A percentile compares a stretch with the other conserved stretches of the same genome.
Evolutionary conservation across 2,113 vertebrate genomes (phyloP).

Genomic region (Ageneiosus marmoratus): DNA sequence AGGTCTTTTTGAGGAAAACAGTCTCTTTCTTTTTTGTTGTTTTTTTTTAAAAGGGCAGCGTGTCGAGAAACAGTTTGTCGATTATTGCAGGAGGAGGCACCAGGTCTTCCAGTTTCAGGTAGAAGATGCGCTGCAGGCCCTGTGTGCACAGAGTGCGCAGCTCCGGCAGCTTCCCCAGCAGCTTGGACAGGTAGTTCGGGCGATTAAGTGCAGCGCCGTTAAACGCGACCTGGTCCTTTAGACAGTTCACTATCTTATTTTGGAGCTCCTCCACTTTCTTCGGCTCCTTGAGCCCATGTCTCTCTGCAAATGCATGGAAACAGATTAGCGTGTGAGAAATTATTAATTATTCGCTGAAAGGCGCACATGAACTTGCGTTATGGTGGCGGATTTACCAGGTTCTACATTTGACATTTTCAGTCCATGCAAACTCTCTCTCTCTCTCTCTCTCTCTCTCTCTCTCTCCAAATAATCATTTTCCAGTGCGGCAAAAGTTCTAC

Average conservation of each 20-base stretch:
- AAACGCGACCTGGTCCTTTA: slow-evolving; percentile 98
- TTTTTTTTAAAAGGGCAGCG: slow-evolving; percentile 88
- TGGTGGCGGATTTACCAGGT: neutral
- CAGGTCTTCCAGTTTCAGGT: slow-evolving; percentile 98
- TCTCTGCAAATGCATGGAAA: slow-evolving; percentile 74
- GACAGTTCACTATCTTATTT: slow-evolving; percentile 98
- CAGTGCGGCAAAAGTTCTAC: no score
- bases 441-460: no score
- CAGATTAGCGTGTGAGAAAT: slow-evolving; percentile 14
- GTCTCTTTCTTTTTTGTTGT: slow-evolving; percentile 21
- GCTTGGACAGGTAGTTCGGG: slow-evolving; percentile 98
- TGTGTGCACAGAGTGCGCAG: slow-evolving; percentile 98
- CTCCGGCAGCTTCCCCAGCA: slow-evolving; percentile 98
- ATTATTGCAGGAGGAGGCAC: slow-evolving; percentile 99
- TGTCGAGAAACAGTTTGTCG: slow-evolving; percentile 99
- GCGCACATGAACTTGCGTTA: no score
- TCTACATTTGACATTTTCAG: neutral
- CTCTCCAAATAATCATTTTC: no score
- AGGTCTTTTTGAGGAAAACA: slow-evolving; percentile 57
- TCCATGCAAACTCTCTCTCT: no score
- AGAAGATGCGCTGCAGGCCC: slow-evolving; percentile 99
- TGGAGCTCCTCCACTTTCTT: slow-evolving; percentile 97
- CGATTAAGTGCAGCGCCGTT: slow-evolving; percentile 94
- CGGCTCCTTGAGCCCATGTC: slow-evolving; percentile 96
- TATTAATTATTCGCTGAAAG: neutral